These are phyloP conservation scores for Limnephilus auricula DNA, from an alignment of 2,888 invertebrate species.

Conservation along the genomic window DNA sequence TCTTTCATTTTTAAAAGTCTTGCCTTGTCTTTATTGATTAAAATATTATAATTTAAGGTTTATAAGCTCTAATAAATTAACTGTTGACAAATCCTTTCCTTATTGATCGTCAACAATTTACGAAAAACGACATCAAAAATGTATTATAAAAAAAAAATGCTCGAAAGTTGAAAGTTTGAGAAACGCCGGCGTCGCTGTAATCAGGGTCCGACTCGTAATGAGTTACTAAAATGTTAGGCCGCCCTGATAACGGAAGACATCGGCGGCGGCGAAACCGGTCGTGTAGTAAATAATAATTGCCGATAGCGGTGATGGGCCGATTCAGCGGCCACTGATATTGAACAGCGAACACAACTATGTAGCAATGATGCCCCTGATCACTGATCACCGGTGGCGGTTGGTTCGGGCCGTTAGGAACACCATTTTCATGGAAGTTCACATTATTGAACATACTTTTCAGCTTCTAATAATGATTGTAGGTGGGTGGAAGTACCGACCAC, in stretches of 20 bases:
- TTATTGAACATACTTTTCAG: not conserved
- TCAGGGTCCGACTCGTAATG: conserved; percentile 52
- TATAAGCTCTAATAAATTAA: no score
- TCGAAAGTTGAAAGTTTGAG: not conserved
- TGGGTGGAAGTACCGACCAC: not conserved
- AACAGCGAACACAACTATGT: not conserved
- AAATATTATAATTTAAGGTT: no score
- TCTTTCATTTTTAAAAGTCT: no score
- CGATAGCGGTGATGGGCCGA: conserved; percentile 35
- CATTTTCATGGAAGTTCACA: not conserved
- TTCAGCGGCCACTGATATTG: not conserved
- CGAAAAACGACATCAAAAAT: no score
- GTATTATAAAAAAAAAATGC: no score
- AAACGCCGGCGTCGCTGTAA: not conserved
- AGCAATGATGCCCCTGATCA: not conserved
- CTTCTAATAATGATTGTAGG: conserved; percentile 2
- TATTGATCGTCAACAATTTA: no score
- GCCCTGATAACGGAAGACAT: conserved; percentile 53
- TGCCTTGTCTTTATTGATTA: no score
- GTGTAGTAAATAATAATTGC: conserved; percentile 41
- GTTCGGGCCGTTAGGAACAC: not conserved
- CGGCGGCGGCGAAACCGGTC: conserved; percentile 37
- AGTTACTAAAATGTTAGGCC: conserved; percentile 63
- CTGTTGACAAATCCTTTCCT: no score
- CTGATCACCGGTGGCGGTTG: not conserved